phyloP scores from a whole-genome alignment of 2,888 invertebrate species.

The Charanyca ferruginea region DNA sequence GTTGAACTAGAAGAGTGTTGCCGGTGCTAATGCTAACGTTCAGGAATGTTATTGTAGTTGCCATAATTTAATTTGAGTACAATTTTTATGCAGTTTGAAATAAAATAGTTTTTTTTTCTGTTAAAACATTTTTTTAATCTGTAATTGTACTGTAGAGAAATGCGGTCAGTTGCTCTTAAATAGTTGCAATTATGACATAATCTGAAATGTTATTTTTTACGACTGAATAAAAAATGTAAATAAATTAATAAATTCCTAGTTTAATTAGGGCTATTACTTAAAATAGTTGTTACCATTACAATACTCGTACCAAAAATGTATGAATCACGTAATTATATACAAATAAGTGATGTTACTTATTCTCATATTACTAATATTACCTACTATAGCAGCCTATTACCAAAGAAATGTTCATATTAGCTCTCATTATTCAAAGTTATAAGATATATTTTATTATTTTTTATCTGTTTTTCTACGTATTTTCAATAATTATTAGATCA shows the following conservation, averaged over 20 bases:
- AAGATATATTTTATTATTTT: constrained; percentile 16
- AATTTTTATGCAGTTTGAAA: constrained; percentile 30
- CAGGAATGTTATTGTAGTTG: constrained; percentile 36
- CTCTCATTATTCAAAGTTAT: constrained; percentile 32
- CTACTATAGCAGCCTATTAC: constrained; percentile 49
- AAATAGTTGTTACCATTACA: constrained; percentile 64
- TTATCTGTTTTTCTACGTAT: constrained; percentile 15
- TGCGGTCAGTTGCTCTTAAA: constrained; percentile 52
- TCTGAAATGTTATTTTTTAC: constrained; percentile 67
- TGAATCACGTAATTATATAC: constrained; percentile 30
- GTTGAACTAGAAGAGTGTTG: constrained; percentile 7
- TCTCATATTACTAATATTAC: constrained; percentile 26
- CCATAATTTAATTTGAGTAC: constrained; percentile 45
- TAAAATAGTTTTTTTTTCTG: constrained; percentile 14
- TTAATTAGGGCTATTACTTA: constrained; percentile 76
- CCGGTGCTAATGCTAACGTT: constrained; percentile 23
- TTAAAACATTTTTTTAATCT: not conserved
- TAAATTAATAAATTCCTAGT: constrained; percentile 78
- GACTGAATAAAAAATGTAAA: constrained; percentile 83
- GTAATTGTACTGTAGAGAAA: constrained; percentile 14
- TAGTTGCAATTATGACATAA: constrained; percentile 50
- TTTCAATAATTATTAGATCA: constrained; percentile 13
- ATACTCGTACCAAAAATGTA: constrained; percentile 45
- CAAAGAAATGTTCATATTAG: constrained; percentile 62
- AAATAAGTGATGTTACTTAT: constrained; percentile 47